Conservation (phyloP, 2,797 vertebrate species). For the Limosa lapponica region DNA sequence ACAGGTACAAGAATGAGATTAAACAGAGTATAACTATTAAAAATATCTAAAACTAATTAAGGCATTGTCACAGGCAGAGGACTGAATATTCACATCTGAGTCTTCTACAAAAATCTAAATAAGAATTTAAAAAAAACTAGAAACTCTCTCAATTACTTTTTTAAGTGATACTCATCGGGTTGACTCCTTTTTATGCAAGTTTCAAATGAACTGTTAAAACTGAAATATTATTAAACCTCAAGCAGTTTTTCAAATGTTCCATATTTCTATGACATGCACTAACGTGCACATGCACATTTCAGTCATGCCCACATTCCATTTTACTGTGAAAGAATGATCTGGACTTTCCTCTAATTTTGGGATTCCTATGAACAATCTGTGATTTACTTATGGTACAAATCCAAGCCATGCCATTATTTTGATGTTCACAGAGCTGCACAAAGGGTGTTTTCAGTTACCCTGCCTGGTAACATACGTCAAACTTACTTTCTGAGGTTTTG, state of each 20-base stretch:
- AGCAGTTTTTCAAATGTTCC: neutral
- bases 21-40: neutral
- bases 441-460: neutral
- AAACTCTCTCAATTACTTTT: neutral
- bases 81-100: neutral
- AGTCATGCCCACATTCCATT: neutral
- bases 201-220: neutral
- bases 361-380: neutral
- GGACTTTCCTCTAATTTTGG: neutral
- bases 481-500: neutral
- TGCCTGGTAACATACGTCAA: neutral
- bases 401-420: neutral
- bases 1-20: neutral
- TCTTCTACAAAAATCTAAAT: neutral
- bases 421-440: neutral
- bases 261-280: neutral
- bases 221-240: neutral
- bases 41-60: neutral
- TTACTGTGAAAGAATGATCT: fast-evolving
- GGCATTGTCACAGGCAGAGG: neutral
- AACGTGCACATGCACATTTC: neutral
- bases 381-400: neutral
- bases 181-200: neutral
- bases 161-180: neutral
- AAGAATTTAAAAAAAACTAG: neutral